These are phyloP conservation scores for Scaptomyza graminum DNA, from an alignment of 1,140 invertebrate genomes.

Conservation along the genomic window DNA sequence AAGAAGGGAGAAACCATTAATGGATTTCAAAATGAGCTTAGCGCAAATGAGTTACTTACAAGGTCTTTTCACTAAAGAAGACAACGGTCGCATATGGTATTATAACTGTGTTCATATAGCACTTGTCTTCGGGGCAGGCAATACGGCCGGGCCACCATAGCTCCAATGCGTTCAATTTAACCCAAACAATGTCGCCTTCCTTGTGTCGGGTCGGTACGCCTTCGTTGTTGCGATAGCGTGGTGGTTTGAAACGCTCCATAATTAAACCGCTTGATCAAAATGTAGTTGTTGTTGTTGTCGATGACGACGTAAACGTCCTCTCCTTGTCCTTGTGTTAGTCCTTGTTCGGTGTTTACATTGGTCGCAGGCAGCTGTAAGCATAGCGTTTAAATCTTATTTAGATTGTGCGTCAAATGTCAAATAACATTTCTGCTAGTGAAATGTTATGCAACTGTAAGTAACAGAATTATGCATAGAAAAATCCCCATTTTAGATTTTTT, in stretches of 20 bases:
- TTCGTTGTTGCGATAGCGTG: slow-evolving; percentile 56
- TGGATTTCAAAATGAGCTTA: too few species aligned
- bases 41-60: slow-evolving; percentile 88
- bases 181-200: slow-evolving; percentile 92
- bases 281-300: not conserved
- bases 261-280: too few species aligned
- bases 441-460: too few species aligned
- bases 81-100: slow-evolving; percentile 91
- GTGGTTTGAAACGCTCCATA: slow-evolving; percentile 31
- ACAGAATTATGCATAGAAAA: too few species aligned
- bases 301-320: not conserved
- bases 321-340: not conserved
- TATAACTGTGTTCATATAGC: slow-evolving; percentile 77
- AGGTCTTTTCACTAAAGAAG: slow-evolving; percentile 92
- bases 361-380: slow-evolving; percentile 23
- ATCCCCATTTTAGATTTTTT: too few species aligned
- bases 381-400: too few species aligned
- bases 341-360: slow-evolving; percentile 18
- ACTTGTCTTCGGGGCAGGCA: slow-evolving; percentile 84
- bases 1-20: not conserved
- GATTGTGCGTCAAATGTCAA: too few species aligned
- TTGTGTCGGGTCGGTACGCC: slow-evolving; percentile 84
- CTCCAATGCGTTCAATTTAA: slow-evolving; percentile 87
- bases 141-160: slow-evolving; percentile 93
- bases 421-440: too few species aligned